Conservation (phyloP, 2,888 invertebrate species). For the Thymelicus acteon region DNA sequence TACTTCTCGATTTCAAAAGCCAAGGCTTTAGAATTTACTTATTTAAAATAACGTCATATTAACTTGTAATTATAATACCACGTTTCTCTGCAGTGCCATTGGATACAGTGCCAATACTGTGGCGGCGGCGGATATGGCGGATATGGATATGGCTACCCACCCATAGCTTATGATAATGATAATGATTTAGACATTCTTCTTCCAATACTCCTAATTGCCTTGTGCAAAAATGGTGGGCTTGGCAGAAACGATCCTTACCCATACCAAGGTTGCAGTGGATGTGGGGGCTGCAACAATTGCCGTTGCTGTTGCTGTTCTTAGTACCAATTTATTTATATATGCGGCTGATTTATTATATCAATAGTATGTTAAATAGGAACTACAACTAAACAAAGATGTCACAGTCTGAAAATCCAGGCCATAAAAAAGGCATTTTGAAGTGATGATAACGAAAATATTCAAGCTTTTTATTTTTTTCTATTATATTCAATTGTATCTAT, state of each 20-base stretch:
- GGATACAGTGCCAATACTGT: constrained; percentile 54
- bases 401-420: too few relatives aligned
- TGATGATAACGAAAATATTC: too few relatives aligned
- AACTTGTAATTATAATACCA: not conserved
- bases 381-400: too few relatives aligned
- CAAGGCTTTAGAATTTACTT: not conserved
- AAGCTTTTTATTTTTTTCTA: too few relatives aligned
- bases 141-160: constrained; percentile 7
- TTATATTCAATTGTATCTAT: too few relatives aligned
- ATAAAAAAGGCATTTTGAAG: too few relatives aligned
- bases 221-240: constrained; percentile 43
- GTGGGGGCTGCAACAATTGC: constrained; percentile 41
- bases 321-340: not conserved
- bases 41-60: not conserved
- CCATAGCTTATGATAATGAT: constrained; percentile 40
- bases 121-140: constrained; percentile 41
- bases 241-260: constrained; percentile 17
- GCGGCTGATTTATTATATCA: too few relatives aligned
- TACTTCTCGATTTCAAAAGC: too few relatives aligned
- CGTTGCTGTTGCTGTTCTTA: constrained; percentile 2
- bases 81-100: constrained; percentile 50
- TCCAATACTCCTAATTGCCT: constrained; percentile 55
- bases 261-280: constrained; percentile 27
- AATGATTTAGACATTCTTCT: constrained; percentile 55
- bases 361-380: too few relatives aligned